Conservation (phyloP, 2,888 invertebrate species). For the Lasioglossum morio region DNA sequence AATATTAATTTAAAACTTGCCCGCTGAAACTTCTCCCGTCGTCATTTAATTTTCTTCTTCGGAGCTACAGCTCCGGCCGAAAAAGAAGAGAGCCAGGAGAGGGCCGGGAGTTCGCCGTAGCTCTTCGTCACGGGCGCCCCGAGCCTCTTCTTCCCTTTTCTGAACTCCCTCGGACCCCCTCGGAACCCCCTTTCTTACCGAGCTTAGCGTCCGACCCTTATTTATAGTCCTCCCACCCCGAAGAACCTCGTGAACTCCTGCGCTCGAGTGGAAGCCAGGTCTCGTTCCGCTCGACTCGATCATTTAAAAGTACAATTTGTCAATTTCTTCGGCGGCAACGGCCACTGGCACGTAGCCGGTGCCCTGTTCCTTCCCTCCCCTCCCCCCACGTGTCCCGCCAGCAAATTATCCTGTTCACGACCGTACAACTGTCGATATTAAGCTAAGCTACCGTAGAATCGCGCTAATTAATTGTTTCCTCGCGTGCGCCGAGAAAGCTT, state of each 20-base stretch:
- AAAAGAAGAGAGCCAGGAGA: constrained; percentile 48
- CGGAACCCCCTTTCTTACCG: constrained; percentile 41
- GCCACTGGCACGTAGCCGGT: constrained; percentile 57
- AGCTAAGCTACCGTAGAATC: constrained; percentile 58
- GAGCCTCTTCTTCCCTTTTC: neutral
- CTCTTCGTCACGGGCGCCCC: constrained; percentile 39
- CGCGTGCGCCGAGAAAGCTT: constrained; percentile 22
- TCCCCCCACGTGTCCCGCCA: neutral
- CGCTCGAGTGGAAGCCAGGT: constrained; percentile 41
- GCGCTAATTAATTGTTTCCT: constrained; percentile 71
- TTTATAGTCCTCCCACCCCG: constrained; percentile 67
- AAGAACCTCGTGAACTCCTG: constrained; percentile 45
- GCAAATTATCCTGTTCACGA: constrained; percentile 68
- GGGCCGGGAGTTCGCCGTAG: constrained; percentile 13
- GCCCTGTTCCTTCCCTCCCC: constrained; percentile 6
- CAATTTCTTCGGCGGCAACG: constrained; percentile 67
- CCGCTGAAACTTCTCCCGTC: constrained; percentile 68
- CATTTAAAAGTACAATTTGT: constrained; percentile 76
- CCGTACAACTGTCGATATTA: constrained; percentile 66
- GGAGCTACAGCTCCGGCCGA: constrained; percentile 52
- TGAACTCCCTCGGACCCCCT: constrained; percentile 17
- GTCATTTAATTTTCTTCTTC: constrained; percentile 76
- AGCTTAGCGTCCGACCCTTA: constrained; percentile 63
- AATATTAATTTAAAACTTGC: constrained; percentile 79
- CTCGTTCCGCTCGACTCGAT: constrained; percentile 55